Percentiles rank a stretch among this genome's conserved stretches.
Conservation (phyloP, 2,113 vertebrate species). For the Sylvilagus bachmani region DNA sequence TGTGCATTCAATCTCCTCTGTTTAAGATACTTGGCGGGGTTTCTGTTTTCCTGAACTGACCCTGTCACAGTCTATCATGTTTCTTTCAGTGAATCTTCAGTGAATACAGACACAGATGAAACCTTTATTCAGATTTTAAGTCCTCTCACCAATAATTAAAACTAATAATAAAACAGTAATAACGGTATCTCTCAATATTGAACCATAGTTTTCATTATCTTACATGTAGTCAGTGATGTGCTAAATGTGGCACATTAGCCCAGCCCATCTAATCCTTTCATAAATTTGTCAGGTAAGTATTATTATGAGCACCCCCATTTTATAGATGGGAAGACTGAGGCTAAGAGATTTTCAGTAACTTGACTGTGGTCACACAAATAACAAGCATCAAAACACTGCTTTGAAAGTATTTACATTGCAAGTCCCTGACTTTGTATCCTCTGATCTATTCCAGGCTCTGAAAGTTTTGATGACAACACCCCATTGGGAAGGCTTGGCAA, state of each 20-base stretch:
- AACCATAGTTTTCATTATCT: rapidly evolving
- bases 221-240: rapidly evolving
- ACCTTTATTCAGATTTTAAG: neutral
- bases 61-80: neutral
- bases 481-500: neutral
- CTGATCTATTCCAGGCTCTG: neutral
- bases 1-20: neutral
- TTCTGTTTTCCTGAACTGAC: slow-evolving; percentile 43
- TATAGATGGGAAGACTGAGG: slow-evolving; percentile 40
- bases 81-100: neutral
- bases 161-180: neutral
- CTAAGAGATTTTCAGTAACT: neutral
- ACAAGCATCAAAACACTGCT: neutral
- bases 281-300: neutral
- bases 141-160: slow-evolving; percentile 5
- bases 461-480: neutral
- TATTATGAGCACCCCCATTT: neutral
- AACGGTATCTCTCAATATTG: neutral
- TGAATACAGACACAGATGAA: neutral
- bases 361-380: neutral
- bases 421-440: neutral
- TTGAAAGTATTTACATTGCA: neutral
- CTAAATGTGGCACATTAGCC: neutral
- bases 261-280: neutral
- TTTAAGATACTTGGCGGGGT: neutral